Conservation (phyloP, 2,797 vertebrate species). For the Xyrichtys novacula region DNA sequence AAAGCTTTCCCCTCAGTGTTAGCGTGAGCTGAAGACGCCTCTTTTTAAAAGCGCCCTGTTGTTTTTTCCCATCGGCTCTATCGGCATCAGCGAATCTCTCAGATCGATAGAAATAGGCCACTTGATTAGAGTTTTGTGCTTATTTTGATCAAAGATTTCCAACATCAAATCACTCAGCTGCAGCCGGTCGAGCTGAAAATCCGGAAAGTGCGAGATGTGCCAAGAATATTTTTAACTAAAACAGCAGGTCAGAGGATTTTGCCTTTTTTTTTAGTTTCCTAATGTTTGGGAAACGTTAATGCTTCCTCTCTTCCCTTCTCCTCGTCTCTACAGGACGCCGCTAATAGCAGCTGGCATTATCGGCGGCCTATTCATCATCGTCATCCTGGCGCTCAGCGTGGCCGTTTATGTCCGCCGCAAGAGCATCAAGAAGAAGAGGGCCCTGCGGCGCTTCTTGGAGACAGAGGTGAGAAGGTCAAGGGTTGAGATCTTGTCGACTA, state of each 20-base stretch:
- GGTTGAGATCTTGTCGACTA: background rate
- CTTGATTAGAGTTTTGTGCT: conserved; percentile 5
- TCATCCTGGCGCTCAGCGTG: conserved; percentile 93
- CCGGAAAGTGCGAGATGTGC: background rate
- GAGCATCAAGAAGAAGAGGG: conserved; percentile 98
- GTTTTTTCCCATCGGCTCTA: conserved; percentile 15
- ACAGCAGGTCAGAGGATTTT: conserved; percentile 32
- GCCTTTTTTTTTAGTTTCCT: conserved; percentile 49
- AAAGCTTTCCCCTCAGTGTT: background rate
- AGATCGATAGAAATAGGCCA: background rate
- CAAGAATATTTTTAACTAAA: background rate
- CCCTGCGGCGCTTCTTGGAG: conserved; percentile 93
- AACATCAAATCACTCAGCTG: background rate
- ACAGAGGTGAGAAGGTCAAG: conserved; percentile 89
- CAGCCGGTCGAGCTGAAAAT: background rate
- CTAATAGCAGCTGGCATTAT: conserved; percentile 96
- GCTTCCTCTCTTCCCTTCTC: conserved; percentile 16
- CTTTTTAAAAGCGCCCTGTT: background rate
- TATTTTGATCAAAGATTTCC: conserved; percentile 5
- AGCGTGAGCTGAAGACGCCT: background rate
- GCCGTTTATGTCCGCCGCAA: conserved; percentile 94
- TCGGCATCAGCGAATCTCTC: conserved; percentile 1
- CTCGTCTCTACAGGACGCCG: conserved; percentile 88
- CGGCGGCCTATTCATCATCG: conserved; percentile 93
- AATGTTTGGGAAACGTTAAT: conserved; percentile 29